Conservation (phyloP, 2,797 vertebrate genomes). For the Peromyscus nudipes region DNA sequence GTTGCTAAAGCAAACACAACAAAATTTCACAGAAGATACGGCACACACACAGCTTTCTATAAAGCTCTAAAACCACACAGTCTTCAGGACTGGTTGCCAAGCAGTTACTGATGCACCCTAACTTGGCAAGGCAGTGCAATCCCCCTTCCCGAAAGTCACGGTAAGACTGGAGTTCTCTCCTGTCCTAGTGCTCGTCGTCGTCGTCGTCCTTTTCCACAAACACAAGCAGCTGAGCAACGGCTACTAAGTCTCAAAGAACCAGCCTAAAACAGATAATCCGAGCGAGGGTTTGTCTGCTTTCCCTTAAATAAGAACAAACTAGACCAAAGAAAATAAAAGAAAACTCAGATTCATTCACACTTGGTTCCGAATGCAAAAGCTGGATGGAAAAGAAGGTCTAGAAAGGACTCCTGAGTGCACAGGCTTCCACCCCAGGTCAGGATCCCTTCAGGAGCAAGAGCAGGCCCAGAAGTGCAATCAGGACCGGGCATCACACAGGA, state of each 20-base stretch:
- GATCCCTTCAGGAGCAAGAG: constrained; percentile 75
- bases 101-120: constrained; percentile 33
- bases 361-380: constrained; percentile 45
- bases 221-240: constrained; percentile 66
- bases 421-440: constrained; percentile 78
- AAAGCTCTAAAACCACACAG: constrained; percentile 64
- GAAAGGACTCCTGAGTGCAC: constrained; percentile 82
- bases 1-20: constrained; percentile 74
- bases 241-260: constrained; percentile 63
- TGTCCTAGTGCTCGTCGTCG: constrained; percentile 48
- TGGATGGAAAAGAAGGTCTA: constrained; percentile 75
- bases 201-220: constrained; percentile 64
- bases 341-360: constrained; percentile 75
- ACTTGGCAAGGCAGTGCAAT: constrained; percentile 34
- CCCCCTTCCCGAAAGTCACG: constrained; percentile 31
- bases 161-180: constrained; percentile 71
- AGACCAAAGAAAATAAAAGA: constrained; percentile 82
- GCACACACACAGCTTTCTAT: constrained; percentile 64
- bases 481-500: constrained; percentile 84
- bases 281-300: constrained; percentile 53
- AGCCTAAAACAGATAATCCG: constrained; percentile 6
- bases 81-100: neutral
- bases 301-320: constrained; percentile 37
- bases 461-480: constrained; percentile 71
- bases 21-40: constrained; percentile 49